These are phyloP conservation scores for Standfussiana lucernea DNA, from an alignment of 2,888 invertebrate species.

Conservation along the genomic window DNA sequence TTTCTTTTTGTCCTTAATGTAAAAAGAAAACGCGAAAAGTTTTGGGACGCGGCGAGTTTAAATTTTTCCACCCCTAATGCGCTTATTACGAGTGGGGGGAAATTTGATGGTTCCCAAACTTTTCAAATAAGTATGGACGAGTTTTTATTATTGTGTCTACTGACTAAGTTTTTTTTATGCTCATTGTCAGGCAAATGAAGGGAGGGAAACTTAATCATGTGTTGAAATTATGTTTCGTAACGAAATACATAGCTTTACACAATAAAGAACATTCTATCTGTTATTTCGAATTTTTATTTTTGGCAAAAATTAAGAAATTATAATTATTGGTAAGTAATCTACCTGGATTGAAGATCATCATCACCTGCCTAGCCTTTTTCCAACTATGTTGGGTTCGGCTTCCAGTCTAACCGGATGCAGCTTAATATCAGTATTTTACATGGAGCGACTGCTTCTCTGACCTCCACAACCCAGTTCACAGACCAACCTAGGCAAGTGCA, in stretches of 20 bases:
- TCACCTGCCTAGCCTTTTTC: too few relatives aligned
- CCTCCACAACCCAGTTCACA: too few relatives aligned
- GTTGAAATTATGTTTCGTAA: conserved; percentile 3
- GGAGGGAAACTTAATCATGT: conserved; percentile 5
- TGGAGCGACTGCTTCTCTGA: too few relatives aligned
- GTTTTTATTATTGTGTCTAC: conserved; percentile 83
- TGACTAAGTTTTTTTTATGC: conserved; percentile 64
- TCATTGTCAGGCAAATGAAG: conserved; percentile 42
- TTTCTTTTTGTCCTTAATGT: conserved; percentile 87
- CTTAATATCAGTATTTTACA: too few relatives aligned
- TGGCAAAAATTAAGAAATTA: neutral
- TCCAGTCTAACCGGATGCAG: too few relatives aligned
- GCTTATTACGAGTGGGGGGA: conserved; percentile 89
- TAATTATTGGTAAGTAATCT: too few relatives aligned
- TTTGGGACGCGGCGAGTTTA: conserved; percentile 85
- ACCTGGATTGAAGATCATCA: too few relatives aligned
- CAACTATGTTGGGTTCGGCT: too few relatives aligned
- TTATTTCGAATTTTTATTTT: neutral
- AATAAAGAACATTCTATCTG: neutral
- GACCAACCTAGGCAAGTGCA: too few relatives aligned
- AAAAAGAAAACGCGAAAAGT: conserved; percentile 89
- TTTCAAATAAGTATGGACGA: conserved; percentile 80
- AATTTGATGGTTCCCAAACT: conserved; percentile 85
- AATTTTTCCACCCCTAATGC: conserved; percentile 87
- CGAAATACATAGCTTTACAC: neutral